These are phyloP conservation scores for Drosophila jambulina DNA, from an alignment of 1,140 invertebrate species.

Conservation along the genomic window DNA sequence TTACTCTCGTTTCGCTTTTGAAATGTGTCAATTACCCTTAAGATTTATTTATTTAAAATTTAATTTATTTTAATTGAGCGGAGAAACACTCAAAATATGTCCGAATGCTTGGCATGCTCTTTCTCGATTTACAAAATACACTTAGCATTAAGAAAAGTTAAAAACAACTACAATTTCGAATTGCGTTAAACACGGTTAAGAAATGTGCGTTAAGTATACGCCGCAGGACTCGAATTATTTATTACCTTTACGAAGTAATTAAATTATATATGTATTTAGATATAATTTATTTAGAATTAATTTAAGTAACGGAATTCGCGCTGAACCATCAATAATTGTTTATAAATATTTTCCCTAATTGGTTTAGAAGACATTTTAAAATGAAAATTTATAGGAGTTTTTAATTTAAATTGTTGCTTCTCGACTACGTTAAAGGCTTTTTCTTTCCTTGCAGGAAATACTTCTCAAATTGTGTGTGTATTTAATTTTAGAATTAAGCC, in stretches of 20 bases:
- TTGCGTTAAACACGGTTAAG: slow-evolving; percentile 24
- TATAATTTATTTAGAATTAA: slow-evolving; percentile 58
- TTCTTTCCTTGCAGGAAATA: slow-evolving; percentile 83
- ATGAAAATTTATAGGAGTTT: slow-evolving; percentile 51
- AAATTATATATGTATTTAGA: slow-evolving; percentile 27
- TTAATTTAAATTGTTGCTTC: slow-evolving; percentile 50
- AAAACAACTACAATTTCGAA: slow-evolving; percentile 45
- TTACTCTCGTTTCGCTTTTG: slow-evolving; percentile 21
- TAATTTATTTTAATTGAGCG: slow-evolving; percentile 55
- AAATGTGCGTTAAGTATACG: slow-evolving; percentile 60
- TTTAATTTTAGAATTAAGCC: slow-evolving; percentile 46
- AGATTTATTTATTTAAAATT: slow-evolving; percentile 7
- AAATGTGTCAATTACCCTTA: slow-evolving; percentile 67
- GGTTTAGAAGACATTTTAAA: slow-evolving; percentile 57
- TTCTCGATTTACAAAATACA: slow-evolving; percentile 57
- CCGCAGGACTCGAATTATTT: slow-evolving; percentile 38
- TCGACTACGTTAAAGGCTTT: slow-evolving; percentile 74
- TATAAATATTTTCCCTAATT: slow-evolving; percentile 59
- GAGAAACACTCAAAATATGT: slow-evolving; percentile 71
- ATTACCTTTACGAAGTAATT: slow-evolving; percentile 6
- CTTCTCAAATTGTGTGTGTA: slow-evolving; percentile 68
- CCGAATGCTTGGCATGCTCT: slow-evolving; percentile 76
- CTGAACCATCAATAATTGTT: slow-evolving; percentile 39
- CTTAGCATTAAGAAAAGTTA: slow-evolving; percentile 39
- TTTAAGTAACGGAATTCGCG: slow-evolving; percentile 76